Evolutionary conservation across 1,140 invertebrate species (phyloP), one percentile per base, ranked within the genome.

Genomic region (Patella vulgata): DNA sequence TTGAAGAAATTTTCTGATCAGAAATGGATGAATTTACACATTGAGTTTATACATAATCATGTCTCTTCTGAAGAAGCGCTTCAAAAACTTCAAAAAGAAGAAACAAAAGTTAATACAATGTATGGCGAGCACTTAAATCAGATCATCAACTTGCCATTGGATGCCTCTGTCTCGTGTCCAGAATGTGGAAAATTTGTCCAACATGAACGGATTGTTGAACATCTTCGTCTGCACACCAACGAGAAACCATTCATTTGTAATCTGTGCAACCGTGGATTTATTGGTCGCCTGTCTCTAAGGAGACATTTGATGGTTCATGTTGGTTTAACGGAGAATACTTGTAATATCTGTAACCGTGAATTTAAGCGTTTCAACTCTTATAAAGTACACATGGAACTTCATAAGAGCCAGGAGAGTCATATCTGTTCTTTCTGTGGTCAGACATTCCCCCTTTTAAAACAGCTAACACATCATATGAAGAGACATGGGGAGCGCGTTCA

Each of bases 341-440:
- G 80, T 65, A 67, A 77, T 42, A 56, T 70, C 3, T 82, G 80
- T 63, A 77, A 78, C 0, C 75, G 74, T 42, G 69, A 72, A 25
- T 82, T 76, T 55, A 73, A 71, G n/a, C 77, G 77, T 44, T 54
- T 66, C 11, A 63, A 51, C 11, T 68, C 67, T 11, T 79, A 71
- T 46, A 63, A 63, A 28, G 61, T 68, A n/a, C 80, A 82, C 66
- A 70, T 77, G 64, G 55, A 53, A 27, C 57, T 70, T 17, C 78
- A 80, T 63, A 59, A 67, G 3, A 71, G 59, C 42, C 61, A 78
- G 50, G 65, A 70, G 42, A 84, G 73, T 33, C 57, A 64, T 19
- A 72, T 86, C 27, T 92, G 91, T 72, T 85, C 85, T 2, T 84
- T 85, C 1, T 92, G 91, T 75, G 87, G 85, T 12, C 84, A 85